Evolutionary conservation across 2,888 invertebrate genomes (phyloP).

Genomic region (Nipponacmea schrenckii): DNA sequence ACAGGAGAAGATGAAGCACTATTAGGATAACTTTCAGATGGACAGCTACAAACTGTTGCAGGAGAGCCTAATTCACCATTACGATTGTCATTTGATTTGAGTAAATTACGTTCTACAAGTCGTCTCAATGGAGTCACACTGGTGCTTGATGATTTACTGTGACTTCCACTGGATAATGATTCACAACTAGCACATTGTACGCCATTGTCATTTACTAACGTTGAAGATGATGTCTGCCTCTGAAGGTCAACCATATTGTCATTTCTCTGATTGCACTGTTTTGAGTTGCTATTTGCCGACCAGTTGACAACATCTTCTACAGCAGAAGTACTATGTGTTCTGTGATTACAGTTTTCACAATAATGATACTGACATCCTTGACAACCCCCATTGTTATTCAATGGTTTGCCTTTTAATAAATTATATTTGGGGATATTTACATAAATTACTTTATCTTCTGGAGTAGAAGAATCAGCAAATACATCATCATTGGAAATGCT

Average conservation of each 20-base stretch:
- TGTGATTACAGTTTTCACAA: conserved; percentile 21
- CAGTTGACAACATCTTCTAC: conserved; percentile 43
- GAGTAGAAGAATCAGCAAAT: conserved; percentile 35
- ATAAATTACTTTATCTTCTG: conserved; percentile 34
- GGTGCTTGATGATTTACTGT: conserved; percentile 1
- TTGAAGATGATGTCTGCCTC: conserved; percentile 36
- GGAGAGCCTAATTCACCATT: conserved; percentile 24
- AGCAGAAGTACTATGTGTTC: conserved; percentile 51
- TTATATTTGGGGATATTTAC: conserved; percentile 32
- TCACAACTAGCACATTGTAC: conserved; percentile 24
- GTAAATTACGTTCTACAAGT: conserved; percentile 31
- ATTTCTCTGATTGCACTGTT: not conserved
- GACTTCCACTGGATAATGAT: conserved; percentile 16
- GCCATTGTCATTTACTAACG: conserved; percentile 26
- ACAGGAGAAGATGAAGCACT: conserved; percentile 25
- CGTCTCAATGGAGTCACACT: conserved; percentile 31
- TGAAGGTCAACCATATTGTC: conserved; percentile 16
- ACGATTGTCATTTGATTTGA: conserved; percentile 23
- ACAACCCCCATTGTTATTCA: not conserved
- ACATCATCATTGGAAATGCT: conserved; percentile 39
- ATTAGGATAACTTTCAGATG: not conserved
- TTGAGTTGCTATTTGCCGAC: conserved; percentile 11
- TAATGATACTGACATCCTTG: conserved; percentile 12
- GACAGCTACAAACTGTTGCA: conserved; percentile 21
- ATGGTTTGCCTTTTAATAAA: conserved; percentile 16